These are phyloP conservation scores for Temnothorax rugatulus DNA, from an alignment of 2,888 invertebrate genomes.

Conservation along the genomic window DNA sequence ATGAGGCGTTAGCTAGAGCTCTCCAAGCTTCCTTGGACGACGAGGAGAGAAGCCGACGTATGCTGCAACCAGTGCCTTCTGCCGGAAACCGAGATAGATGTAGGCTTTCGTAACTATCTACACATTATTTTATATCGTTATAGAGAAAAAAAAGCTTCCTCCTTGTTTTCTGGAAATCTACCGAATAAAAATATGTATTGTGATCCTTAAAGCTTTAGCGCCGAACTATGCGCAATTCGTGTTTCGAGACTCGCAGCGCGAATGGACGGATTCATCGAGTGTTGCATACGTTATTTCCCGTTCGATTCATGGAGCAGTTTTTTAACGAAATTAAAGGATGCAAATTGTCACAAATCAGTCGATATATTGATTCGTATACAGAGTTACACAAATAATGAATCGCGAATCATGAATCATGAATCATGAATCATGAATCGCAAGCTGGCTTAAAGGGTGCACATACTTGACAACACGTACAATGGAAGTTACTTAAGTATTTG, in stretches of 20 bases:
- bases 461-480: background rate
- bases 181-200: background rate
- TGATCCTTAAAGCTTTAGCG: background rate
- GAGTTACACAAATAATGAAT: background rate
- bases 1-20: slow-evolving; percentile 96
- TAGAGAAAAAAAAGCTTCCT: slow-evolving; percentile 22
- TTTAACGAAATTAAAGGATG: background rate
- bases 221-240: background rate
- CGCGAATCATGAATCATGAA: background rate
- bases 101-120: slow-evolving; percentile 84
- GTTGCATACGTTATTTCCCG: background rate
- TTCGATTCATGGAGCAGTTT: background rate
- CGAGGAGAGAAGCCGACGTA: slow-evolving; percentile 84
- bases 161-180: slow-evolving; percentile 3
- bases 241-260: background rate
- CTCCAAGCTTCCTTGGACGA: slow-evolving; percentile 92
- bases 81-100: slow-evolving; percentile 84
- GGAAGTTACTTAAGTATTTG: slow-evolving; percentile 20
- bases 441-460: background rate
- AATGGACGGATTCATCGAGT: background rate
- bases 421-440: background rate
- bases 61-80: slow-evolving; percentile 79
- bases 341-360: background rate
- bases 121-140: slow-evolving; percentile 38
- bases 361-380: background rate